phyloP scores from a whole-genome alignment of 2,888 invertebrate genomes.

The Rhagophthalmus giganteus region DNA sequence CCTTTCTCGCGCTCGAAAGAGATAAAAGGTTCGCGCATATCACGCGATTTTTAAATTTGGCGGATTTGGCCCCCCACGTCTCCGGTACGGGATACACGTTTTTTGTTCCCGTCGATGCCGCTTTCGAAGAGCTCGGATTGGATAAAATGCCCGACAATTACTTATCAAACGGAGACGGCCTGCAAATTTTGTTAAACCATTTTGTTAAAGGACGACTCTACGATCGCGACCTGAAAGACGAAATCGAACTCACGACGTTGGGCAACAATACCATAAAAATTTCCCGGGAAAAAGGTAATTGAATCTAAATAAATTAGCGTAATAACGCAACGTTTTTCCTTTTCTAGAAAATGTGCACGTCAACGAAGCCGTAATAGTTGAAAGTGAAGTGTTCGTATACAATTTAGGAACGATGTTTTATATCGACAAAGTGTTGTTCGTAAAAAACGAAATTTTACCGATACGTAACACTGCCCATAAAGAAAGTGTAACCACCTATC shows the following conservation, averaged over 20 bases:
- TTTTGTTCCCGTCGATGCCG: constrained; percentile 70
- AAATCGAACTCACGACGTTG: constrained; percentile 59
- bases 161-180: constrained; percentile 60
- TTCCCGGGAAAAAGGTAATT: constrained; percentile 54
- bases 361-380: constrained; percentile 62
- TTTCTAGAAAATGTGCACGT: constrained; percentile 58
- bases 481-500: constrained; percentile 4
- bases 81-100: constrained; percentile 70
- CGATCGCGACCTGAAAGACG: constrained; percentile 62
- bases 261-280: constrained; percentile 62
- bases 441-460: constrained; percentile 43
- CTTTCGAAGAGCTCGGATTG: constrained; percentile 65
- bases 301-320: background rate
- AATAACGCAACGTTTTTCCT: constrained; percentile 1
- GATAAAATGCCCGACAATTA: constrained; percentile 62
- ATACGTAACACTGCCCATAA: constrained; percentile 30
- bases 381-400: constrained; percentile 66
- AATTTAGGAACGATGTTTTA: constrained; percentile 68
- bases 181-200: constrained; percentile 64
- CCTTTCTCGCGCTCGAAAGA: constrained; percentile 63
- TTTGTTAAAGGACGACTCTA: constrained; percentile 65
- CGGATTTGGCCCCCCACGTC: constrained; percentile 64
- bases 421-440: constrained; percentile 62
- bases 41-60: constrained; percentile 64
- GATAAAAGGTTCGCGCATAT: constrained; percentile 61